phyloP scores from a whole-genome alignment of 2,797 vertebrate genomes.

The Euphonia xanthogaster region DNA sequence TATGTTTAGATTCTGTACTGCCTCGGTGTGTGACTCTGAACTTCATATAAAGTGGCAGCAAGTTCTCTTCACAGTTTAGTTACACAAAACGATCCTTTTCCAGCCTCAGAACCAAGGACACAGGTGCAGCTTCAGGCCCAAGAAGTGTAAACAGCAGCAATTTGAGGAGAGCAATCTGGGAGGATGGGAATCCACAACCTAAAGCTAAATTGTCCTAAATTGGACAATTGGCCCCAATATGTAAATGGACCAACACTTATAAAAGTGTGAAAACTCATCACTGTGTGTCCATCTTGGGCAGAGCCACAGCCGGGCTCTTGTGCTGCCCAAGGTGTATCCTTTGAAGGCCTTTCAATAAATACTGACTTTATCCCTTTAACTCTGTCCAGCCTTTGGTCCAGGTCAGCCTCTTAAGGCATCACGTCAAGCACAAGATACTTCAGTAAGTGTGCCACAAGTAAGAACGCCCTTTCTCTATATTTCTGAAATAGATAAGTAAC shows the following conservation, averaged over 20 bases:
- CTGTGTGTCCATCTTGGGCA: background rate
- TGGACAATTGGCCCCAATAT: background rate
- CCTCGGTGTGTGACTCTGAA: background rate
- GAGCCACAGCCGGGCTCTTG: background rate
- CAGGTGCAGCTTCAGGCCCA: fast-evolving
- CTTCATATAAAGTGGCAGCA: background rate
- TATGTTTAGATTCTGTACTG: background rate
- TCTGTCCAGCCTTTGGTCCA: background rate
- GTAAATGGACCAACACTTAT: background rate
- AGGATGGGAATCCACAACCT: background rate
- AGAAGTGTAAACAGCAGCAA: fast-evolving
- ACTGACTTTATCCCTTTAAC: background rate
- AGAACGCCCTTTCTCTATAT: fast-evolving
- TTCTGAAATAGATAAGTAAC: background rate
- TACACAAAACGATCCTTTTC: background rate
- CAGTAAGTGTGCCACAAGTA: too few relatives aligned
- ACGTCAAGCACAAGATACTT: background rate
- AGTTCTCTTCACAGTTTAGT: background rate
- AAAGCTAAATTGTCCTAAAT: background rate
- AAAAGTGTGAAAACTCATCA: background rate
- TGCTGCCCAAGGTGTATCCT: background rate
- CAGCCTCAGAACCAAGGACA: background rate
- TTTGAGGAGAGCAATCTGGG: background rate
- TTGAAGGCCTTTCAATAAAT: background rate
- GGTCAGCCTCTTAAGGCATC: background rate